These are phyloP conservation scores for Helicoverpa zea DNA, from an alignment of 1,140 invertebrate species.

Conservation along the genomic window DNA sequence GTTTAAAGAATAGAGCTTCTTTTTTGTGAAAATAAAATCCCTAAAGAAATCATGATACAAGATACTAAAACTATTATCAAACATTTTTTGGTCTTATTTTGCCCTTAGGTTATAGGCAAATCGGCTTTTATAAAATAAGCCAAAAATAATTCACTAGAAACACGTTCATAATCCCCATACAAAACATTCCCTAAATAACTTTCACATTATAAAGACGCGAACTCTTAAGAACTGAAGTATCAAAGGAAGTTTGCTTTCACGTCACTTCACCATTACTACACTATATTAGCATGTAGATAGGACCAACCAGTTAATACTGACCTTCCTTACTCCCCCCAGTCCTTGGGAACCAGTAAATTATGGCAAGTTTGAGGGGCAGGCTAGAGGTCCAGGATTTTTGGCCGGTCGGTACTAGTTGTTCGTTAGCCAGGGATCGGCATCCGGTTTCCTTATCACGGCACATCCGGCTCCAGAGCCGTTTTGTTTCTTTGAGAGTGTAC, in stretches of 20 bases:
- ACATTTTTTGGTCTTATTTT: not conserved
- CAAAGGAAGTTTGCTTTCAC: conserved; percentile 63
- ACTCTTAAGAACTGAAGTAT: conserved; percentile 58
- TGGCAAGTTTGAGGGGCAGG: not conserved
- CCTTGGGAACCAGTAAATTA: not conserved
- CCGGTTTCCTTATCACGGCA: conserved; percentile 75
- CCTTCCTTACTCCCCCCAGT: conserved; percentile 23
- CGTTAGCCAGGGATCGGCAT: conserved; percentile 71
- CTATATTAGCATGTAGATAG: conserved; percentile 60
- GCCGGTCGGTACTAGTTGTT: conserved; percentile 65
- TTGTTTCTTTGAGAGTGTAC: conserved; percentile 73
- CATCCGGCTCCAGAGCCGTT: conserved; percentile 65
- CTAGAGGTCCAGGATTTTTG: conserved; percentile 51
- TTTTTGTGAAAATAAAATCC: too few relatives aligned
- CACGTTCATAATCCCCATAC: conserved; percentile 21
- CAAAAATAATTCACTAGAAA: not conserved
- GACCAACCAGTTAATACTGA: conserved; percentile 41
- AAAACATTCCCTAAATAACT: conserved; percentile 29
- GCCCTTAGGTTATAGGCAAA: not conserved
- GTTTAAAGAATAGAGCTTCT: not conserved
- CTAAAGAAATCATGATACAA: too few relatives aligned
- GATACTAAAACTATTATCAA: too few relatives aligned
- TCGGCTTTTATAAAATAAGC: not conserved
- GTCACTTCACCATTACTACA: conserved; percentile 59
- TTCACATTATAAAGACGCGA: conserved; percentile 49